Percentiles rank a stretch among this genome's conserved stretches.
phyloP scores from a whole-genome alignment of 2,888 invertebrate species.

The Drosophila mulleri region DNA sequence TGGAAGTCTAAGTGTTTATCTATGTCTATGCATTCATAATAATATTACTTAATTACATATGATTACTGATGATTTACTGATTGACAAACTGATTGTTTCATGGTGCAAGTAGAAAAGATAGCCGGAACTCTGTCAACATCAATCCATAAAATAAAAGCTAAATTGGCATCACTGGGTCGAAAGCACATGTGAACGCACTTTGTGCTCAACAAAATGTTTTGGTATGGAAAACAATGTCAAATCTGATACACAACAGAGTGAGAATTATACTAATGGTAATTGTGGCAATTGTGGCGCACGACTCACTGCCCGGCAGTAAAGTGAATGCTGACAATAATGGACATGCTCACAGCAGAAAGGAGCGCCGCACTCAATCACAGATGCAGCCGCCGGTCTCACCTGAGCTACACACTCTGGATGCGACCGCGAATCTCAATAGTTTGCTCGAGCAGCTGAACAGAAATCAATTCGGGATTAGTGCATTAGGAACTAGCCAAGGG shows the following conservation, averaged over 20 bases:
- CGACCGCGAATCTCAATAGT: slow-evolving; percentile 5
- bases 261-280: slow-evolving; percentile 39
- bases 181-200: not conserved
- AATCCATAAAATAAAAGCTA: not conserved
- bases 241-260: slow-evolving; percentile 17
- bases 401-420: not conserved
- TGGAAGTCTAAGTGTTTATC: not conserved
- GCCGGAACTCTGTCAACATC: not conserved
- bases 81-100: too few species aligned
- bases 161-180: not conserved
- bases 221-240: slow-evolving; percentile 63
- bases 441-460: slow-evolving; percentile 32
- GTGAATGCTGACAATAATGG: slow-evolving; percentile 9
- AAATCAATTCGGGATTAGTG: not conserved
- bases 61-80: too few species aligned
- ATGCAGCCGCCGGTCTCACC: too few species aligned
- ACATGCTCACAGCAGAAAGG: not conserved
- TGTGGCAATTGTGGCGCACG: slow-evolving; percentile 19
- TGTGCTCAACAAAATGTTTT: slow-evolving; percentile 22
- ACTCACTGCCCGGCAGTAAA: slow-evolving; percentile 6
- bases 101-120: too few species aligned
- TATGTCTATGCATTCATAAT: too few species aligned
- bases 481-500: not conserved
- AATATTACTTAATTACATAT: not conserved
- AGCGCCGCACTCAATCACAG: not conserved